phyloP scores from a whole-genome alignment of 2,888 invertebrate species.

The Nemurella pictetii region DNA sequence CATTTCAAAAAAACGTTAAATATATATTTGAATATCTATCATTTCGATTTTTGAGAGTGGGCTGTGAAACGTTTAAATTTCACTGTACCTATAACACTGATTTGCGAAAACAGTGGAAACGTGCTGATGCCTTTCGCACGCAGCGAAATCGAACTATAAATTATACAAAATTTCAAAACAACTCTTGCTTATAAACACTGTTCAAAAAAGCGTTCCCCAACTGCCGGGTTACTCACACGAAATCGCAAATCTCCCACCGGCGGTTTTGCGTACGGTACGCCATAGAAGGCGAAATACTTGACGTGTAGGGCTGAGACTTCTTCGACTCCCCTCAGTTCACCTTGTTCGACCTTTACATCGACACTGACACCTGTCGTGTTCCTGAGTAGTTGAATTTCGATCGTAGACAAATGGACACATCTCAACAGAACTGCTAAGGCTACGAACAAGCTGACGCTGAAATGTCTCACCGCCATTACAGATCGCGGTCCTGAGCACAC shows the following conservation, averaged over 20 bases:
- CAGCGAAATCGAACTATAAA: no score
- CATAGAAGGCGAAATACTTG: neutral
- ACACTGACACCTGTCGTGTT: neutral
- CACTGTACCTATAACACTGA: no score
- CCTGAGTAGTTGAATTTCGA: neutral
- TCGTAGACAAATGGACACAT: neutral
- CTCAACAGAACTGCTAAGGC: neutral
- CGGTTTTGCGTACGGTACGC: constrained; percentile 1
- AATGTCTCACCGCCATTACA: neutral
- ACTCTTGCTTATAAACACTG: no score
- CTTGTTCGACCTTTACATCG: constrained; percentile 4
- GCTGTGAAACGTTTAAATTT: no score
- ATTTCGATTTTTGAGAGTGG: no score
- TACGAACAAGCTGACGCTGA: neutral
- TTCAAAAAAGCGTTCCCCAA: no score
- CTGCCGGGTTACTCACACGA: constrained; percentile 10
- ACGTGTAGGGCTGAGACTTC: neutral
- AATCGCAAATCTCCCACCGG: constrained; percentile 1
- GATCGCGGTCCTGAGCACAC: neutral
- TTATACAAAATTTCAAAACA: no score
- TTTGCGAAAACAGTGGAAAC: no score
- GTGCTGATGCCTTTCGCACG: no score
- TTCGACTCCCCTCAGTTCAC: neutral
- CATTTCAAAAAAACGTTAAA: no score
- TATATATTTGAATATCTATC: no score